Evolutionary conservation across 2,888 invertebrate genomes (phyloP).

Genomic region (Agonopterix arenella): DNA sequence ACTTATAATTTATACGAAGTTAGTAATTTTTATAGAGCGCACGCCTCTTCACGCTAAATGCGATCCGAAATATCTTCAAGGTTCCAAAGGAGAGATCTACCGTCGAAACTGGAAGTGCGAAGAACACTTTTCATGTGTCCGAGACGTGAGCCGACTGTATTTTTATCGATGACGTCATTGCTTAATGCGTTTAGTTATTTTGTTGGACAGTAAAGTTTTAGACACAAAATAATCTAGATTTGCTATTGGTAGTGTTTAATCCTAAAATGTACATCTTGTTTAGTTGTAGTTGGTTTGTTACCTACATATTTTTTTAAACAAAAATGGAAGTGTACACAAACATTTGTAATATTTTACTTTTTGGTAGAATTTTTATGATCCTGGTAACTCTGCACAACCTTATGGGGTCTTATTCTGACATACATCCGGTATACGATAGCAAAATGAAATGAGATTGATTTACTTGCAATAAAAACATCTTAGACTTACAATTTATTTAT

Average conservation of each 20-base stretch:
- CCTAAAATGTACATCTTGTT: too few species aligned
- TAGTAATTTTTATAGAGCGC: constrained; percentile 11
- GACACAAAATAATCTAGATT: too few species aligned
- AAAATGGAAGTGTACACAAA: too few species aligned
- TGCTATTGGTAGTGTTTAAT: too few species aligned
- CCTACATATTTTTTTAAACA: too few species aligned
- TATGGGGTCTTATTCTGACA: neutral
- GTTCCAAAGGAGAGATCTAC: constrained; percentile 29
- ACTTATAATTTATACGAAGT: constrained; percentile 26
- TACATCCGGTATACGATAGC: neutral
- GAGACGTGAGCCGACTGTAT: constrained; percentile 43
- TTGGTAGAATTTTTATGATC: constrained; percentile 6
- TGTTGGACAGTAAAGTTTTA: too few species aligned
- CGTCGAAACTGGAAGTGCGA: constrained; percentile 28
- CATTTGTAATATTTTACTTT: neutral
- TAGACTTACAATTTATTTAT: too few species aligned
- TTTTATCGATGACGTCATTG: constrained; percentile 61
- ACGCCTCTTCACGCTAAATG: constrained; percentile 33
- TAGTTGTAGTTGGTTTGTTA: too few species aligned
- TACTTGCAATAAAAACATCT: too few species aligned
- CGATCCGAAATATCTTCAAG: constrained; percentile 45
- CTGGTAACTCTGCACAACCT: neutral
- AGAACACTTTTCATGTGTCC: constrained; percentile 16
- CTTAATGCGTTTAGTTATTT: constrained; percentile 40
- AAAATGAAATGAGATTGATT: neutral